Conservation (phyloP, 2,888 invertebrate genomes). For the Lasioglossum vierecki region DNA sequence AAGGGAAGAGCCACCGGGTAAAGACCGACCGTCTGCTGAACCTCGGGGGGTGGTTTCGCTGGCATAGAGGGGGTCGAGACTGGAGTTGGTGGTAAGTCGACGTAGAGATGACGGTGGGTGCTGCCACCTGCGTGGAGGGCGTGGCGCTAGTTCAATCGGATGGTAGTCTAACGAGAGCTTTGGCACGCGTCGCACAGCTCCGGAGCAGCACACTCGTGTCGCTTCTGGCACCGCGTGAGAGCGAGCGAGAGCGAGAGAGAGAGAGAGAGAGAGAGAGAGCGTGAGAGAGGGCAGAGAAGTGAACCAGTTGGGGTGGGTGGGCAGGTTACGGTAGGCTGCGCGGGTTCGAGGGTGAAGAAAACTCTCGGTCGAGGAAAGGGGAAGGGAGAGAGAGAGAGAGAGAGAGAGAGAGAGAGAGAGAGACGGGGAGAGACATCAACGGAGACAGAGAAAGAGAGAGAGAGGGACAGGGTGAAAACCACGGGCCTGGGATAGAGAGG, state of each 20-base stretch:
- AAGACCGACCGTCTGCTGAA: not conserved
- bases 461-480: not conserved
- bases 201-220: constrained; percentile 50
- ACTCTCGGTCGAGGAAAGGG: constrained; percentile 8
- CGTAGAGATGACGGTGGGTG: constrained; percentile 58
- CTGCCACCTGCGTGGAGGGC: constrained; percentile 79
- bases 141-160: constrained; percentile 78
- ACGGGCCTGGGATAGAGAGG: constrained; percentile 7
- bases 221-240: constrained; percentile 51
- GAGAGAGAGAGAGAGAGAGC: not conserved
- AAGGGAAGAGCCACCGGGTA: constrained; percentile 28
- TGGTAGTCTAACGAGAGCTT: constrained; percentile 78
- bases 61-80: constrained; percentile 11
- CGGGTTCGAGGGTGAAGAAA: constrained; percentile 18
- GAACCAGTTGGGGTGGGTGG: not conserved
- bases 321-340: not conserved
- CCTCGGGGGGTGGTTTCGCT: constrained; percentile 8
- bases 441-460: not conserved
- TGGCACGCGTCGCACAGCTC: constrained; percentile 74
- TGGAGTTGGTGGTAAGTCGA: constrained; percentile 35
- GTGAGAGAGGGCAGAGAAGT: constrained; percentile 3
- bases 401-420: not conserved
- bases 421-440: constrained; percentile 24
- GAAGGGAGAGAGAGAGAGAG: constrained; percentile 8
- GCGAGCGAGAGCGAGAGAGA: constrained; percentile 22